These are phyloP conservation scores for Silurus asotus DNA, from an alignment of 2,113 vertebrate species.

Conservation along the genomic window DNA sequence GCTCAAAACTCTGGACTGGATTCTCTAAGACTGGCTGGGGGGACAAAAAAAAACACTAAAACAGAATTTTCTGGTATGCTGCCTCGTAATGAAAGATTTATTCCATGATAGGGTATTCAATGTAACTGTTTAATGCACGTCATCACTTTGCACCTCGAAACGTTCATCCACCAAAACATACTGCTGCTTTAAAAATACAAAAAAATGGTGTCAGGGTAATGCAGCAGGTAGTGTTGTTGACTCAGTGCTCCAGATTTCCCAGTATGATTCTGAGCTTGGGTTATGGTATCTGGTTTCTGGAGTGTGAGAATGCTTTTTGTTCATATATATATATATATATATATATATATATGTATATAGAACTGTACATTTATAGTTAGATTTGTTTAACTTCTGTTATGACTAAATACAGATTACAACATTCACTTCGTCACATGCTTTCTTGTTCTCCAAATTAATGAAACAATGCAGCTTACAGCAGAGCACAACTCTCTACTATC, in stretches of 20 bases:
- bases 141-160: neutral
- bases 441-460: neutral
- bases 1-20: constrained; percentile 69
- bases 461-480: neutral
- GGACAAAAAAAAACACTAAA: neutral
- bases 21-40: neutral
- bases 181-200: neutral
- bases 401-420: neutral
- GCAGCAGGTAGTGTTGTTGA: neutral
- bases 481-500: neutral
- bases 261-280: neutral
- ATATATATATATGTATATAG: no score
- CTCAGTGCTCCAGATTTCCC: neutral
- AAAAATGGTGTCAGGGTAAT: neutral
- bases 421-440: neutral
- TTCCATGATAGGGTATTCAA: neutral
- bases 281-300: neutral
- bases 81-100: neutral
- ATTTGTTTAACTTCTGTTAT: neutral
- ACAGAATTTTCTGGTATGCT: neutral
- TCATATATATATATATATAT: no score
- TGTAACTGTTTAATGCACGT: neutral
- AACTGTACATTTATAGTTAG: no score
- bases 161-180: neutral
- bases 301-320: neutral